phyloP scores from a whole-genome alignment of 2,113 vertebrate species.

The Scartelaos histophorus region DNA sequence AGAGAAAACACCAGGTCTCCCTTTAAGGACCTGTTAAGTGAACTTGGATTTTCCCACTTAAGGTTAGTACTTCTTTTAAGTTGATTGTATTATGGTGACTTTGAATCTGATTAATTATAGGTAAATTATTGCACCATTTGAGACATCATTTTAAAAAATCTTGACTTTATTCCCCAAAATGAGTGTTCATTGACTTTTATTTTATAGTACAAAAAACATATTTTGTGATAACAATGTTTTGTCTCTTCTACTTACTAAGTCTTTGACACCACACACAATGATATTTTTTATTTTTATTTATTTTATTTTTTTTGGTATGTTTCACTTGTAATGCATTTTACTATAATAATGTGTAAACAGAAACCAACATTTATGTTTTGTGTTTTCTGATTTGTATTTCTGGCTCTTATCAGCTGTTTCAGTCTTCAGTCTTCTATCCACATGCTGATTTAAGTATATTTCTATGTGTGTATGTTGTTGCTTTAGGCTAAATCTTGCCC shows the following conservation, averaged over 20 bases:
- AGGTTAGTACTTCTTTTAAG: background rate
- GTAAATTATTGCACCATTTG: no score
- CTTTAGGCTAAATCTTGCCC: constrained; percentile 18
- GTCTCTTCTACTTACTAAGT: no score
- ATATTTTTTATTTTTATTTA: no score
- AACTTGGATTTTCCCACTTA: background rate
- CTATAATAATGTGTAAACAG: no score
- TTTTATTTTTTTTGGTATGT: no score
- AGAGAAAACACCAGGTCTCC: background rate
- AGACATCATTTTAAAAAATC: no score
- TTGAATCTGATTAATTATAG: background rate
- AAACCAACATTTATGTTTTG: background rate
- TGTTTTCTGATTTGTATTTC: background rate
- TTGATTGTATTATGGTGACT: background rate
- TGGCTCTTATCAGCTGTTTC: background rate
- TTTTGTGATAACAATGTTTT: no score
- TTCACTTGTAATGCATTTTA: no score
- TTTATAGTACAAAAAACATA: background rate
- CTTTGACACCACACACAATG: no score
- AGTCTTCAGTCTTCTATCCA: background rate
- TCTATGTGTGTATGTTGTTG: background rate
- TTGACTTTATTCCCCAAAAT: background rate
- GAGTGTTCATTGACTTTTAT: background rate
- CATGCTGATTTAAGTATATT: background rate
- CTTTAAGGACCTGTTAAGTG: background rate